Evolutionary conservation across 2,888 invertebrate species (phyloP).

Genomic region (Synergus laeviventris): DNA sequence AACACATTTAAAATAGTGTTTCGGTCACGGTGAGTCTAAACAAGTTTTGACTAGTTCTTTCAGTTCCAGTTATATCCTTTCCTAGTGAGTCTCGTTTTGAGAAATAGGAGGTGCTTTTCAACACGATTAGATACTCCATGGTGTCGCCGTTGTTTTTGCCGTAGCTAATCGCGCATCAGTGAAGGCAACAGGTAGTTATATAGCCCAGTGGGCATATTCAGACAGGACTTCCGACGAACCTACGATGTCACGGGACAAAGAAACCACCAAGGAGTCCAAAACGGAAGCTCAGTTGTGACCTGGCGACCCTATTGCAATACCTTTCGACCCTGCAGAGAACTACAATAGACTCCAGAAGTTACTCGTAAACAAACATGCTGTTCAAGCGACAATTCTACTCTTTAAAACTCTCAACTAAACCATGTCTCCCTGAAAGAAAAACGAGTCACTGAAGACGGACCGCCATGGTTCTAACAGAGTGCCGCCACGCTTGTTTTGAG

Average conservation of each 20-base stretch:
- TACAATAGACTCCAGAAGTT: conserved; percentile 37
- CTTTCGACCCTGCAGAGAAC: conserved; percentile 29
- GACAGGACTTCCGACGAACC: conserved; percentile 14
- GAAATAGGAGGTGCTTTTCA: conserved; percentile 32
- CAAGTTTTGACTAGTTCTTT: background rate
- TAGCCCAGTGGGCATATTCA: conserved; percentile 37
- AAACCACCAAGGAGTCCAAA: conserved; percentile 36
- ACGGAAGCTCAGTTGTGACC: conserved; percentile 41
- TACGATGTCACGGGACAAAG: background rate
- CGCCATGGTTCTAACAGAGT: conserved; percentile 16
- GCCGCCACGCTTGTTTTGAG: conserved; percentile 35
- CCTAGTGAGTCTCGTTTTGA: conserved; percentile 8
- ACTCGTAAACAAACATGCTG: conserved; percentile 41
- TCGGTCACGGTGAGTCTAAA: conserved; percentile 22
- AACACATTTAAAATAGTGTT: conserved; percentile 7
- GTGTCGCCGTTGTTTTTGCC: conserved; percentile 36
- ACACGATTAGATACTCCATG: conserved; percentile 35
- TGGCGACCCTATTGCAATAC: conserved; percentile 30
- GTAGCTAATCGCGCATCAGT: conserved; percentile 37
- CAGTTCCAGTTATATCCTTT: background rate
- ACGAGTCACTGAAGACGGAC: conserved; percentile 20
- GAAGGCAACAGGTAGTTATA: conserved; percentile 38
- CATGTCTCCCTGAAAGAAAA: conserved; percentile 30
- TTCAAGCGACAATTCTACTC: conserved; percentile 28
- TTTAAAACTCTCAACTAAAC: conserved; percentile 19